These are phyloP conservation scores for Podabrus alpinus DNA, from an alignment of 2,888 invertebrate species.

Conservation along the genomic window DNA sequence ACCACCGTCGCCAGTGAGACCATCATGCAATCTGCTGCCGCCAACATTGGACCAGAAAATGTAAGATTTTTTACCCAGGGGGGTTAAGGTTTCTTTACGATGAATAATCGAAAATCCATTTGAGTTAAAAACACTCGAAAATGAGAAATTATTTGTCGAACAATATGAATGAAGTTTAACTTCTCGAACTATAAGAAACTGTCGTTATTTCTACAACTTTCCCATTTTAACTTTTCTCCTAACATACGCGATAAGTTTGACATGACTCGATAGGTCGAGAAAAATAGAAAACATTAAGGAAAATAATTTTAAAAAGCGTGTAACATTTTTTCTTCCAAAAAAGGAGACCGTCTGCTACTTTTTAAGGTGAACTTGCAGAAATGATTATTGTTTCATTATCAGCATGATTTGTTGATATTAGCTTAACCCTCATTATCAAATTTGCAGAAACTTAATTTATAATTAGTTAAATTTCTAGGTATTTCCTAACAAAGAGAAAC, in stretches of 20 bases:
- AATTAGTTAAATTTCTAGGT: background rate
- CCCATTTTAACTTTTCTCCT: background rate
- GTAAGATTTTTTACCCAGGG: constrained; percentile 41
- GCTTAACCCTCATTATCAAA: background rate
- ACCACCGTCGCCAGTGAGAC: constrained; percentile 75
- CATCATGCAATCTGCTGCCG: constrained; percentile 49
- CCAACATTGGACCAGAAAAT: constrained; percentile 48
- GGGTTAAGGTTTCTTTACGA: background rate
- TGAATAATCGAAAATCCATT: background rate
- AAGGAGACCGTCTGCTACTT: no score
- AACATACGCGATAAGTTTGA: background rate
- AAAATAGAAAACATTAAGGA: background rate
- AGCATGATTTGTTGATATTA: background rate
- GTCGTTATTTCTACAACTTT: background rate
- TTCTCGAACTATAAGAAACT: background rate
- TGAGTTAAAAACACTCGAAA: background rate
- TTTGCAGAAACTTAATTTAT: background rate
- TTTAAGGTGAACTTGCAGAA: background rate
- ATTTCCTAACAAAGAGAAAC: background rate
- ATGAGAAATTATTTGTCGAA: background rate
- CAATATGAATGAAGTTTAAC: background rate
- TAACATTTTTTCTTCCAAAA: background rate
- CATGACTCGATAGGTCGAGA: background rate
- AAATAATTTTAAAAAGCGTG: background rate
- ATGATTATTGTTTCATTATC: background rate